Percentiles rank a stretch among this genome's conserved stretches.
phyloP scores from a whole-genome alignment of 2,888 invertebrate species.

The Drosophila vallismaia region DNA sequence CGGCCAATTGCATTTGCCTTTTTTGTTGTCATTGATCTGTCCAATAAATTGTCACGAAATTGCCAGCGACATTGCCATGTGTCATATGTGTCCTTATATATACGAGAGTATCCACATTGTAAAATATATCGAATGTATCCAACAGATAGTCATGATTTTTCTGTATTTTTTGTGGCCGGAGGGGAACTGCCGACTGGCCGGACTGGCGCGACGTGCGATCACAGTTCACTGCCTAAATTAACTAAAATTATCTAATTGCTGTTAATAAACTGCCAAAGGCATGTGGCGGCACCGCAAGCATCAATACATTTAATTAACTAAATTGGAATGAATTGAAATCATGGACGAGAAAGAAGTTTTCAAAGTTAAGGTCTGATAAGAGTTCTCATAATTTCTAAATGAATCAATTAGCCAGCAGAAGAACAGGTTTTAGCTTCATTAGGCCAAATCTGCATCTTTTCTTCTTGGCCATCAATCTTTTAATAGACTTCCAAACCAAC shows the following conservation, averaged over 20 bases:
- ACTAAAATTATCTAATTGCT: slow-evolving; percentile 65
- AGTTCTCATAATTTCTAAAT: slow-evolving; percentile 3
- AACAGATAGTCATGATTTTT: slow-evolving; percentile 8
- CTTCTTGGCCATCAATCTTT: slow-evolving; percentile 3
- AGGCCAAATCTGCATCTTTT: slow-evolving; percentile 3
- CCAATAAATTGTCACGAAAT: slow-evolving; percentile 77
- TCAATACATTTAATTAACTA: slow-evolving; percentile 52
- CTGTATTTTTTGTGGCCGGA: slow-evolving; percentile 15
- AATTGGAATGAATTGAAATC: slow-evolving; percentile 64
- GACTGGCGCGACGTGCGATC: slow-evolving; percentile 36
- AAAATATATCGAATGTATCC: slow-evolving; percentile 1
- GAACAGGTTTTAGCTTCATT: slow-evolving; percentile 16
- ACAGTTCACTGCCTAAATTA: slow-evolving; percentile 56
- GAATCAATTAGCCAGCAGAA: slow-evolving; percentile 24
- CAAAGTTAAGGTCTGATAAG: neutral
- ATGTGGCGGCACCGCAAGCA: slow-evolving; percentile 40
- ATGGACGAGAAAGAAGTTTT: slow-evolving; percentile 16
- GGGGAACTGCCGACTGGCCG: slow-evolving; percentile 19
- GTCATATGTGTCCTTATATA: slow-evolving; percentile 45
- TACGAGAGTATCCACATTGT: slow-evolving; percentile 13
- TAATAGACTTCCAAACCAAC: neutral
- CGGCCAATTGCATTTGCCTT: slow-evolving; percentile 63
- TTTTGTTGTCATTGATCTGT: slow-evolving; percentile 67
- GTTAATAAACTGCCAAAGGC: slow-evolving; percentile 57
- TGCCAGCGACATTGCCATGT: slow-evolving; percentile 51